A percentile compares a stretch with the other conserved stretches of the same genome.
These are phyloP conservation scores for Lepidurus packardi DNA, from an alignment of 1,140 invertebrate genomes.

Conservation along the genomic window DNA sequence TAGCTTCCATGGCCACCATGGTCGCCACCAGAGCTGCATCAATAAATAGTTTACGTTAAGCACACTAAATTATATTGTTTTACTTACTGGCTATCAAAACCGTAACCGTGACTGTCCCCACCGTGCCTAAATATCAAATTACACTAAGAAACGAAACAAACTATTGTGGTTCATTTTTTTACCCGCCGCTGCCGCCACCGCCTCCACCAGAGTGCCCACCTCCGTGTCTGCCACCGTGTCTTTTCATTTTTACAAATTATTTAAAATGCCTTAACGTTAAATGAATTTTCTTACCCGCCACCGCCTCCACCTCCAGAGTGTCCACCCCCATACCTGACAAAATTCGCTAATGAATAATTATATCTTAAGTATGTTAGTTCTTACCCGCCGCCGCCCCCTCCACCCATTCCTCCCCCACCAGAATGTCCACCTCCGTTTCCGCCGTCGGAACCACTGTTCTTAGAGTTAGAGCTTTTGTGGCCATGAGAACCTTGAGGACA, in stretches of 20 bases:
- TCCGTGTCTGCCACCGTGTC: neutral
- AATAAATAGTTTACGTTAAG: neutral
- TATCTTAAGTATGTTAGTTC: neutral
- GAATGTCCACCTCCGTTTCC: constrained; percentile 10
- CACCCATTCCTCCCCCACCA: neutral
- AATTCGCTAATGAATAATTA: no score
- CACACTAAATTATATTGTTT: neutral
- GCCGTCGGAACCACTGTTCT: neutral
- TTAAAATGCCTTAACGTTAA: no score
- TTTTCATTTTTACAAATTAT: neutral
- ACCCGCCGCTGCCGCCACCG: neutral
- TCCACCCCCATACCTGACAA: no score
- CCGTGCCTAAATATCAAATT: neutral
- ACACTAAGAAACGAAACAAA: neutral
- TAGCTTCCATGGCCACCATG: constrained; percentile 2
- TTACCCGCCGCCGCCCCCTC: neutral
- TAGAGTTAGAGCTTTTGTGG: neutral
- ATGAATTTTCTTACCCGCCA: no score
- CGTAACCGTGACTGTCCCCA: neutral
- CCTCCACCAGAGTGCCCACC: neutral
- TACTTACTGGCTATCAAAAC: neutral
- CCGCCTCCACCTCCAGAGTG: no score
- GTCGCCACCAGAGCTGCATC: neutral
- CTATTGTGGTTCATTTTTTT: neutral
- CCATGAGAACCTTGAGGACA: neutral